phyloP scores from a whole-genome alignment of 92 coral and sea anemone species.

The Epizoanthus scotinus region DNA sequence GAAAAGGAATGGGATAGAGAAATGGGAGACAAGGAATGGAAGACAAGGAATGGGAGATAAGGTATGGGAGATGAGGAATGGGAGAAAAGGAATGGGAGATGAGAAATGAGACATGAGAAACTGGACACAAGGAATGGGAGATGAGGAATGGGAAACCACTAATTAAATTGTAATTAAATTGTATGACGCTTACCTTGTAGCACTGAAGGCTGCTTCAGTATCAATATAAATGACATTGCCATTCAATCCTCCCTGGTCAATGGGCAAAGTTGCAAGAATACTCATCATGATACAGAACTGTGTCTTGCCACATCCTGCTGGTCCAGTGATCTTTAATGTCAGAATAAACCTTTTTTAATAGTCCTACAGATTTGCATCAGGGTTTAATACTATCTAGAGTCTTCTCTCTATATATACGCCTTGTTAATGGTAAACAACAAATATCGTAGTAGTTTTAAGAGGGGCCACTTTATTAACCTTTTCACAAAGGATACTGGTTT shows the following conservation, averaged over 20 bases:
- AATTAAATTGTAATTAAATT: neutral
- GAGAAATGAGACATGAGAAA: too few species aligned
- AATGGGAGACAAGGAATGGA: neutral
- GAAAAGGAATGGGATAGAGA: too few species aligned
- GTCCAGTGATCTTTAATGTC: conserved; percentile 78
- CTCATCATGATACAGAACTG: conserved; percentile 95
- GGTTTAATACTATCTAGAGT: too few species aligned
- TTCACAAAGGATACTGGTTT: too few species aligned
- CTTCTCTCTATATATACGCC: too few species aligned
- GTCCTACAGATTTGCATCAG: too few species aligned
- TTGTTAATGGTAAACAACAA: too few species aligned
- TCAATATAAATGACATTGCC: conserved; percentile 90
- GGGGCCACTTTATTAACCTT: too few species aligned
- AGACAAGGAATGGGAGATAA: neutral
- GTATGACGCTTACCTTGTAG: conserved; percentile 67
- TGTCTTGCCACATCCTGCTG: conserved; percentile 96
- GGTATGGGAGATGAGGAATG: too few species aligned
- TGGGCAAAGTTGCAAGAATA: conserved; percentile 79
- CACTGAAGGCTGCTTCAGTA: conserved; percentile 94
- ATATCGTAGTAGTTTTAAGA: too few species aligned
- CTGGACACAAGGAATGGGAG: neutral
- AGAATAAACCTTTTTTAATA: neutral
- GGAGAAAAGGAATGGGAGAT: neutral
- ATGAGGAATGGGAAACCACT: neutral
- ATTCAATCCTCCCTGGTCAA: conserved; percentile 68